Evolutionary conservation across 1,140 invertebrate species (phyloP).

Genomic region (Proales similis): DNA sequence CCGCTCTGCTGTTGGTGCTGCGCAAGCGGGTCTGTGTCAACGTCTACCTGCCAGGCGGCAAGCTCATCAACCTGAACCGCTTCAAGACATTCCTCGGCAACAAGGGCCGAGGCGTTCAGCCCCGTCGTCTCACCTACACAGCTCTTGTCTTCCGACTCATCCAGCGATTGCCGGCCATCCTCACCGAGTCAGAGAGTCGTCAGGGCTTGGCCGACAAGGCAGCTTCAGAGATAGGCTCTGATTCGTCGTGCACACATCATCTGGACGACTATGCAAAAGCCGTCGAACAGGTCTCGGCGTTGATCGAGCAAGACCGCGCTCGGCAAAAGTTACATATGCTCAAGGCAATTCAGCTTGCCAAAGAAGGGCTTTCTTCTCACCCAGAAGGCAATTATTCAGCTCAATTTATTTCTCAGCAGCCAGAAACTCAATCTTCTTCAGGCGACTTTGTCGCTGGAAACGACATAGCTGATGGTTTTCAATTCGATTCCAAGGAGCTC

Average conservation of each 20-base stretch:
- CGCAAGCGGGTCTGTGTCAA: constrained; percentile 86
- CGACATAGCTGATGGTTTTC: too few species aligned
- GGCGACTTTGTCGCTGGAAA: too few species aligned
- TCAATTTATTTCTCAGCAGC: too few species aligned
- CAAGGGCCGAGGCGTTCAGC: background rate
- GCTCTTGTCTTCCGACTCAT: constrained; percentile 94
- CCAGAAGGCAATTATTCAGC: too few species aligned
- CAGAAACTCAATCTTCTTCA: too few species aligned
- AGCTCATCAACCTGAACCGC: constrained; percentile 53
- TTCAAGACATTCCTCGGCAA: constrained; percentile 53
- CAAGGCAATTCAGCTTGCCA: background rate
- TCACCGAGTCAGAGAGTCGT: constrained; percentile 89
- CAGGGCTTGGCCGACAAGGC: constrained; percentile 70
- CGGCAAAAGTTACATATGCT: constrained; percentile 12
- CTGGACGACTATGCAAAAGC: constrained; percentile 35
- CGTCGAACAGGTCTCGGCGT: constrained; percentile 19
- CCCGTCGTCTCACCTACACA: constrained; percentile 39
- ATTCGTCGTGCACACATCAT: constrained; percentile 60
- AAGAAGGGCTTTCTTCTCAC: too few species aligned
- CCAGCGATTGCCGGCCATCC: constrained; percentile 89
- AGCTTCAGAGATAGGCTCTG: background rate
- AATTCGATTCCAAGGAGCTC: too few species aligned
- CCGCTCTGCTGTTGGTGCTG: constrained; percentile 59
- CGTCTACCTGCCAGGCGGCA: constrained; percentile 86
- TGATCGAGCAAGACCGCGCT: constrained; percentile 22